A percentile compares a stretch with the other conserved stretches of the same genome.
These are phyloP conservation scores for Actenoides lindsayi DNA, from an alignment of 2,113 vertebrate genomes.

Conservation along the genomic window DNA sequence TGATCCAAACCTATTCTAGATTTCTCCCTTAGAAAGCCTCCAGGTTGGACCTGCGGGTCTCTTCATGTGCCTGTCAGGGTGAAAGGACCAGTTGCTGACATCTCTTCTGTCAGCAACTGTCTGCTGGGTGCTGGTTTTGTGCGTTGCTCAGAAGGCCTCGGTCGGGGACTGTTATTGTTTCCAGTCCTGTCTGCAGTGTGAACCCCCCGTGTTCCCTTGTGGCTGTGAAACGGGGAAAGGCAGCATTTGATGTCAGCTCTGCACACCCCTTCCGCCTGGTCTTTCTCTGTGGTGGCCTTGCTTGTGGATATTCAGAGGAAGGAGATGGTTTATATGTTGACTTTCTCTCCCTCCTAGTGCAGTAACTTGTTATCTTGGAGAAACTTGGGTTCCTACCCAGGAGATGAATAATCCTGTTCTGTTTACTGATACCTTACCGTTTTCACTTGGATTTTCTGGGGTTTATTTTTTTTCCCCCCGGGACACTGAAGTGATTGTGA, in stretches of 20 bases:
- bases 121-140: not conserved
- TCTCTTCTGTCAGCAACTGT: not conserved
- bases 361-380: not conserved
- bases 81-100: not conserved
- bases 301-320: not conserved
- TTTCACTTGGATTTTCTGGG: not conserved
- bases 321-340: not conserved
- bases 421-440: not conserved
- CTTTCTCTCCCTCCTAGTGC: not conserved
- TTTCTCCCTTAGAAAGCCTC: conserved; percentile 23
- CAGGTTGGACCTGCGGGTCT: not conserved
- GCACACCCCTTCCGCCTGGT: not conserved
- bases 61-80: not conserved
- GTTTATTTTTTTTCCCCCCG: not conserved
- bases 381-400: not conserved
- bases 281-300: not conserved
- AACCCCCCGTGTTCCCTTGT: not conserved
- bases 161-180: not conserved
- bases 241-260: not conserved
- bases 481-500: not conserved
- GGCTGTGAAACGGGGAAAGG: not conserved
- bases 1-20: conserved; percentile 16
- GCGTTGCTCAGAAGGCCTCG: not conserved
- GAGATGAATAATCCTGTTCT: not conserved
- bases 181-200: fast-evolving